Evolutionary conservation across 2,113 vertebrate species (phyloP), one percentile per base, ranked within the genome.

Genomic region (Ceuthmochares aereus): DNA sequence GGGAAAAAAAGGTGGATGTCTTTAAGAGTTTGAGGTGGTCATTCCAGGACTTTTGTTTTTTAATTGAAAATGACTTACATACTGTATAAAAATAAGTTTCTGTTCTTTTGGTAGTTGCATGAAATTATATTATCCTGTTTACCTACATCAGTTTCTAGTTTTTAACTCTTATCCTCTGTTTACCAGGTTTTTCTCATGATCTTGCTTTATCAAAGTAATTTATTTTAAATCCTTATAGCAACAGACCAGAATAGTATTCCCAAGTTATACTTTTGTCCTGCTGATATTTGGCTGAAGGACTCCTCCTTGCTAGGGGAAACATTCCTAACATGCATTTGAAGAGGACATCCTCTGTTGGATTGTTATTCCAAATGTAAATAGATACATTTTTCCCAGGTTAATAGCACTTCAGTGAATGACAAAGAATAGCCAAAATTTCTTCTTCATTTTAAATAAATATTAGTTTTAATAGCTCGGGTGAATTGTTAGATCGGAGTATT

Each of bases 401-500:
- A 81, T 92, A 85, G 85, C 80, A 60, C 72, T 87, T 90, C 51
- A 69, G 40, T 60, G 60, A 93, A 83, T 69, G 40, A 63, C 56
- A 66, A 68, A 69, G 43, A 87, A 83, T 63, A 68, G 43, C 67
- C 6, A 9, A 64, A 74, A 60, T 87, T 84, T 90, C 37, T 22
- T 93, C 30, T 80, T 75, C 40, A 29, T 90, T 83, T 87, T 14
- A 84, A 84, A 90, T 87, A 93, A 93, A 95, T 87, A 90, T 79
- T 90, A 87, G 73, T 87, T 95, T 84, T 84, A 90, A 75, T 87
- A 70, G 56, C 40, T 78, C 55, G 62, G 62, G 51, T 49, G 62
- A 70, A 55, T 84, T 32, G 51, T 51, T 64, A 55, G 59, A 70
- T 80, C 73, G 60, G 51, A 80, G 58, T 64, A 64, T 87, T 69